A percentile compares a stretch with the other conserved stretches of the same genome.
phyloP scores from a whole-genome alignment of 2,888 invertebrate species.

The Cephus sareptanus region DNA sequence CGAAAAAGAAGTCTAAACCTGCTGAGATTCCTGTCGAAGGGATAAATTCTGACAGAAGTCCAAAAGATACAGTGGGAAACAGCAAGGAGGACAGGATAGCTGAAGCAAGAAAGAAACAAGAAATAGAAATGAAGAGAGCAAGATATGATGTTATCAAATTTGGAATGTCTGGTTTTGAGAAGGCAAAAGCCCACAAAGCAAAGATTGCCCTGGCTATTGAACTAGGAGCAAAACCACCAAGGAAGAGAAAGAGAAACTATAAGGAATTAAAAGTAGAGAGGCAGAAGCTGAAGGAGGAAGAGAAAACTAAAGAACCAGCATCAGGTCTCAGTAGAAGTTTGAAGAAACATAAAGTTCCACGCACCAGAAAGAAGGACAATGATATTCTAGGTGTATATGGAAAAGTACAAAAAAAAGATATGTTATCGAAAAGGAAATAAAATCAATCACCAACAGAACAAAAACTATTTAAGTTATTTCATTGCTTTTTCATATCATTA shows the following conservation, averaged over 20 bases:
- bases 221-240: constrained; percentile 86
- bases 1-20: constrained; percentile 32
- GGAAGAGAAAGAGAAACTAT: constrained; percentile 76
- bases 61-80: background rate
- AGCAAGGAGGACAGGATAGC: background rate
- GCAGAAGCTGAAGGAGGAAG: constrained; percentile 69
- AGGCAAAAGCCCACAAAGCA: constrained; percentile 80
- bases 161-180: constrained; percentile 81
- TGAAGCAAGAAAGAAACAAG: constrained; percentile 59
- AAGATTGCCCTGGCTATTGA: constrained; percentile 81
- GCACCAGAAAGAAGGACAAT: constrained; percentile 30
- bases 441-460: constrained; percentile 2
- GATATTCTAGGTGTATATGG: constrained; percentile 56
- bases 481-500: constrained; percentile 34
- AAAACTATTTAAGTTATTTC: constrained; percentile 41
- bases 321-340: constrained; percentile 48
- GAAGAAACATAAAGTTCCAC: constrained; percentile 27
- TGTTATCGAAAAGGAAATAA: constrained; percentile 21
- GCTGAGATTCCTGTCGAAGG: constrained; percentile 1
- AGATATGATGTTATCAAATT: constrained; percentile 87
- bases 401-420: constrained; percentile 40
- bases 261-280: constrained; percentile 76
- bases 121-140: constrained; percentile 80
- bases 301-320: constrained; percentile 62
- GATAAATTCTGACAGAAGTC: constrained; percentile 8